Evolutionary conservation across 2,113 vertebrate species (phyloP).

Genomic region (Oncorhynchus kisutch): DNA sequence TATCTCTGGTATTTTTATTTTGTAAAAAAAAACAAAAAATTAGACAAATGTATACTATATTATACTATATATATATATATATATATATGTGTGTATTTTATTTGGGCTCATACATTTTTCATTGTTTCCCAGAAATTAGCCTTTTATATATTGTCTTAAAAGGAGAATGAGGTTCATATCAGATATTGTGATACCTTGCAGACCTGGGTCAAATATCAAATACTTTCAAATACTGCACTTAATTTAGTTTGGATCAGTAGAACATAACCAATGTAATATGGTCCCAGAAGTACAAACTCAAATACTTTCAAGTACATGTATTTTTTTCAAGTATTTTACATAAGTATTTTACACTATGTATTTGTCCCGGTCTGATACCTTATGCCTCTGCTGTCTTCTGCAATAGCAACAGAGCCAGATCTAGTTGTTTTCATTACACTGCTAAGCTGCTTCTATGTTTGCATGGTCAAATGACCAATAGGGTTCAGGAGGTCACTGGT

Average conservation of each 20-base stretch:
- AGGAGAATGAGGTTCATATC: slow-evolving; percentile 59
- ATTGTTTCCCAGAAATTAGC: slow-evolving; percentile 53
- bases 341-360: no score
- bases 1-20: slow-evolving; percentile 57
- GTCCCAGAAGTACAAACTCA: no score
- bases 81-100: slow-evolving; percentile 42
- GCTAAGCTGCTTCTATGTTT: slow-evolving; percentile 50
- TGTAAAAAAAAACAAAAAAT: slow-evolving; percentile 54
- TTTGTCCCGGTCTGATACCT: slow-evolving; percentile 32
- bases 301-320: no score
- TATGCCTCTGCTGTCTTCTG: slow-evolving; percentile 63
- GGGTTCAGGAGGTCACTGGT: not conserved
- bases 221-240: no score
- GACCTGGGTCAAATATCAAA: no score
- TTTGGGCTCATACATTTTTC: slow-evolving; percentile 49
- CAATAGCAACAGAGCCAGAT: slow-evolving; percentile 69
- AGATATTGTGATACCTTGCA: slow-evolving; percentile 43
- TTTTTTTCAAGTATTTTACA: no score
- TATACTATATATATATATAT: slow-evolving; percentile 60
- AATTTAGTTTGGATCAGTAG: no score
- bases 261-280: no score
- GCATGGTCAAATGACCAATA: slow-evolving; percentile 22
- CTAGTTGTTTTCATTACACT: slow-evolving; percentile 45
- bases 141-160: slow-evolving; percentile 63
- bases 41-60: slow-evolving; percentile 47